Base-by-base conservation (phyloP, 2,797 vertebrate genomes). In the Nyctibius grandis region DNA sequence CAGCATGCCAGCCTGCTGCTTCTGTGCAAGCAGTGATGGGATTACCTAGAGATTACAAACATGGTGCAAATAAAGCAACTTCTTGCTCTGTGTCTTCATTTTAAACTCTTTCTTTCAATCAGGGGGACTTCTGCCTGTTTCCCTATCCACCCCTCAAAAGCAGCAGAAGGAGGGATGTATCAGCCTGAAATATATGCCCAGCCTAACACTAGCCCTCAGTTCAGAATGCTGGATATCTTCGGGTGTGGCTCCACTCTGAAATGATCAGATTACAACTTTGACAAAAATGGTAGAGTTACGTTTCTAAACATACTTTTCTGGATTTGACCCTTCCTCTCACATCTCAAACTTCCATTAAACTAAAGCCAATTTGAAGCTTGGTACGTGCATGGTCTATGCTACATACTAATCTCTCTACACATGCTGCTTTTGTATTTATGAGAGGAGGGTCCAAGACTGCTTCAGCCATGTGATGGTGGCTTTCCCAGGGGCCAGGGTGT, bases 401-500 rank as follows among this genome's bases (percentile, higher is more conserved):
- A 18, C 9, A 12, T 61, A n/a, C 26, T 34, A 36, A 9, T 47
- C 53, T 60, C 29, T 76, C 16, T 28, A 28, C 26, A 42, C 1
- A 4, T 3, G 11, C 11, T 84, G 1, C 29, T 63, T 54, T 36
- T 34, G 15, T 54, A 63, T 67, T 84, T 76, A 48, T 19, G 20
- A 89, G 12, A 60, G 26, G 10, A 67, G 2, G 7, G 22, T 31
- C 33, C 31, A 60, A 53, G 60, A 70, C 18, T 40, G 20, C 18
- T 69, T 93, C 86, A 82, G 48, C 8, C 13, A 12, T 12, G 12
- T 23, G 38, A 29, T 10, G 3, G 11, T 45, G 59, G 9, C 64
- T 79, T 91, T 74, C 40, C 64, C 6, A 5, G 15, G 33, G 16
- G 20, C 4, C 28, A 0, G 0, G 11, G 9, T 56, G 8, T 0